These are phyloP conservation scores for Ochropacha duplaris DNA, from an alignment of 2,888 invertebrate genomes.

Conservation along the genomic window DNA sequence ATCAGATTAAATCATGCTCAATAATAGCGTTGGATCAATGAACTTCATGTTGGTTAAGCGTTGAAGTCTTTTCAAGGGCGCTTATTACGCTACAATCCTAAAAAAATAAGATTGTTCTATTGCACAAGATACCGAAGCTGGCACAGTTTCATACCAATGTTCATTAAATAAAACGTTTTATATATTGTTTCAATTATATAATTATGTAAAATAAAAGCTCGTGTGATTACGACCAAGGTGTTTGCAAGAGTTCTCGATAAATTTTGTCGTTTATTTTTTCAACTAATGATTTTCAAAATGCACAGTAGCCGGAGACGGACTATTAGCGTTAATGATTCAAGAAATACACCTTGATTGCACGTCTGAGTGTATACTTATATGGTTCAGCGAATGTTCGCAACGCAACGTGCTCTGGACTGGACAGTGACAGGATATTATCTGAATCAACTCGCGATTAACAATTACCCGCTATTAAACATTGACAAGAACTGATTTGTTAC, in stretches of 20 bases:
- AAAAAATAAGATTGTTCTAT: constrained; percentile 33
- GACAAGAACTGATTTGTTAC: neutral
- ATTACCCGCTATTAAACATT: constrained; percentile 3
- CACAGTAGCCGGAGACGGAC: constrained; percentile 48
- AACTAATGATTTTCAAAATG: constrained; percentile 51
- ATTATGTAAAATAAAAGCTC: constrained; percentile 5
- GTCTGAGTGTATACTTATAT: constrained; percentile 29
- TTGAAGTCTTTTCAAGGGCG: constrained; percentile 81
- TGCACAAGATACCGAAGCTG: constrained; percentile 14
- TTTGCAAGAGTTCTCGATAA: constrained; percentile 9
- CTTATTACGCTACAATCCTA: constrained; percentile 56
- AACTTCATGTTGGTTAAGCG: constrained; percentile 66
- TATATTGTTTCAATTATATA: neutral
- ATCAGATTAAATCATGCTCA: constrained; percentile 46
- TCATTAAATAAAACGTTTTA: neutral
- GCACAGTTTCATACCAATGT: neutral
- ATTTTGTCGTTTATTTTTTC: constrained; percentile 32
- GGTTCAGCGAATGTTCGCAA: constrained; percentile 8
- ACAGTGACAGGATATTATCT: constrained; percentile 23
- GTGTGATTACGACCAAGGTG: constrained; percentile 16
- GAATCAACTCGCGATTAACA: constrained; percentile 4
- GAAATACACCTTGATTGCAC: constrained; percentile 58
- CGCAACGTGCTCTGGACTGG: constrained; percentile 8
- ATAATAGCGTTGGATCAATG: constrained; percentile 59
- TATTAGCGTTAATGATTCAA: constrained; percentile 55